Conservation (phyloP, 1,140 invertebrate genomes). For the Pinna nobilis region DNA sequence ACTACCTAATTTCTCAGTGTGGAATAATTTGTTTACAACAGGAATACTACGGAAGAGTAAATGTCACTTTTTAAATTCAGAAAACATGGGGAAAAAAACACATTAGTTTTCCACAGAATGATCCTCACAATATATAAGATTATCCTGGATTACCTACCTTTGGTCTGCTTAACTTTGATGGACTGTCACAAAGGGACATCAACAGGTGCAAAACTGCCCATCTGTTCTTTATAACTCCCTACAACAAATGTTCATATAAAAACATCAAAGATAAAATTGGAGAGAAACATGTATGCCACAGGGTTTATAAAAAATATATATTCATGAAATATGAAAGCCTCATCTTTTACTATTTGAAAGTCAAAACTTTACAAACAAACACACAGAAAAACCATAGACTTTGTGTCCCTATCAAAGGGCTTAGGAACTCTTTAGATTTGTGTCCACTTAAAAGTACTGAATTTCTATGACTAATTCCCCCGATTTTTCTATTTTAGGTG, state of each 20-base stretch:
- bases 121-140: too few species aligned
- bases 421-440: too few species aligned
- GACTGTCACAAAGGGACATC: slow-evolving; percentile 54
- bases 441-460: too few species aligned
- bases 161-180: slow-evolving; percentile 14
- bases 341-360: too few species aligned
- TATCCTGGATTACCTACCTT: slow-evolving; percentile 34
- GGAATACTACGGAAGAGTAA: not conserved
- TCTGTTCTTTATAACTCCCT: slow-evolving; percentile 62
- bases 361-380: too few species aligned
- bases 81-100: not conserved
- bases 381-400: too few species aligned
- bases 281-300: not conserved
- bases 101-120: not conserved
- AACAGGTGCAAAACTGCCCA: slow-evolving; percentile 64
- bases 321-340: too few species aligned
- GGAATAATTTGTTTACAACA: not conserved
- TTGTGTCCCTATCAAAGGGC: not conserved
- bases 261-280: not conserved
- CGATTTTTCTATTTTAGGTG: too few species aligned
- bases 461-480: too few species aligned
- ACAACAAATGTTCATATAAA: slow-evolving; percentile 7
- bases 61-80: not conserved
- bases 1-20: not conserved
- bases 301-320: not conserved